Evolutionary conservation across 1,140 invertebrate species (phyloP).

Genomic region (Pogonognathellus flavescens): DNA sequence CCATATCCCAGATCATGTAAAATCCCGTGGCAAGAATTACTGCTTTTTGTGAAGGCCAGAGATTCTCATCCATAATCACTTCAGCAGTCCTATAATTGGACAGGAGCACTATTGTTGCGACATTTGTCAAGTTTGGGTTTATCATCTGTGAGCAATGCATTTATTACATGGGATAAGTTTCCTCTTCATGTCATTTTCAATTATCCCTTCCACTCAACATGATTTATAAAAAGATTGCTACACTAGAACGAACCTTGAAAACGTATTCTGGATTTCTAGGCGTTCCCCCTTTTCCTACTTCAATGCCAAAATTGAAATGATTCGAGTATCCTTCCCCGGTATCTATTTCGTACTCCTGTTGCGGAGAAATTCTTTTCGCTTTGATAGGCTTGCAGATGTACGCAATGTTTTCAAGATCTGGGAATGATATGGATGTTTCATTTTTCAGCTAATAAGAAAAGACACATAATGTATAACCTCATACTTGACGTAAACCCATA

Average conservation of each 20-base stretch:
- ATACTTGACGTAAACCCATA: too few relatives aligned
- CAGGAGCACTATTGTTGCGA: slow-evolving; percentile 54
- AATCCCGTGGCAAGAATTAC: slow-evolving; percentile 53
- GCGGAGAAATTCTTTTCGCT: slow-evolving; percentile 41
- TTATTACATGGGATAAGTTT: too few relatives aligned
- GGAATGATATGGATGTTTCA: slow-evolving; percentile 59
- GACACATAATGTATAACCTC: not conserved
- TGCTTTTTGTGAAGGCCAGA: slow-evolving; percentile 60
- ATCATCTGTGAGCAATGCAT: slow-evolving; percentile 37
- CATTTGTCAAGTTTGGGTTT: slow-evolving; percentile 33
- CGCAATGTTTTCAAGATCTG: slow-evolving; percentile 55
- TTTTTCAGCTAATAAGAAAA: slow-evolving; percentile 28
- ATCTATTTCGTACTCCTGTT: slow-evolving; percentile 55
- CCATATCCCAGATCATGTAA: slow-evolving; percentile 58
- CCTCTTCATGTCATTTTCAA: too few relatives aligned
- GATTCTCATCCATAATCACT: slow-evolving; percentile 54
- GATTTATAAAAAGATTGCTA: not conserved
- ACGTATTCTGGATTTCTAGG: slow-evolving; percentile 54
- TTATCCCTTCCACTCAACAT: too few relatives aligned
- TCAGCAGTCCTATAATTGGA: slow-evolving; percentile 55
- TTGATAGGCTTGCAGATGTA: slow-evolving; percentile 52
- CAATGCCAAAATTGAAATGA: slow-evolving; percentile 58
- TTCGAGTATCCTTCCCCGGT: slow-evolving; percentile 57
- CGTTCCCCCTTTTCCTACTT: slow-evolving; percentile 51
- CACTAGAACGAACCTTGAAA: not conserved